These are phyloP conservation scores for Pocillopora damicornis DNA, from an alignment of 64 coral and sea anemone genomes.

Conservation along the genomic window DNA sequence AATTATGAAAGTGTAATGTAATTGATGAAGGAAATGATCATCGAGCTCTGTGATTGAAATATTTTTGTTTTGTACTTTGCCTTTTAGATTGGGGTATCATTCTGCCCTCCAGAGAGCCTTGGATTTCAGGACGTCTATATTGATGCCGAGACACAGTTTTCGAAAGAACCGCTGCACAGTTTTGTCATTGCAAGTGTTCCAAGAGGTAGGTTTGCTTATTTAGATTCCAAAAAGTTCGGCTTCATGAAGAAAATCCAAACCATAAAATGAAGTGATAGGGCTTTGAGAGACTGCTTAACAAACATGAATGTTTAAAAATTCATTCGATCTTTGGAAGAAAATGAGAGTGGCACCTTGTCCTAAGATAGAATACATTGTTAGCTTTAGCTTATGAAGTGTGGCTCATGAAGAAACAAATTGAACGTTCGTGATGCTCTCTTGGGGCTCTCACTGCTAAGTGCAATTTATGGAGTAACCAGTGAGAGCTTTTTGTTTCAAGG, in stretches of 20 bases:
- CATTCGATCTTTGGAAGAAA: too few species aligned
- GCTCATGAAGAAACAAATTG: too few species aligned
- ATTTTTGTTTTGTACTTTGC: background rate
- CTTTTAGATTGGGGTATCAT: slow-evolving; percentile 77
- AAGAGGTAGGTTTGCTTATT: slow-evolving; percentile 22
- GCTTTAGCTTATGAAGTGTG: background rate
- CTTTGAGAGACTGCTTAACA: too few species aligned
- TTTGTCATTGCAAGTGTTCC: slow-evolving; percentile 22
- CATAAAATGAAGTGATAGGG: background rate
- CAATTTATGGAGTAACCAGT: too few species aligned
- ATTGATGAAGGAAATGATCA: background rate
- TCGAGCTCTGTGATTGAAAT: too few species aligned
- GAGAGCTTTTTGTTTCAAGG: too few species aligned
- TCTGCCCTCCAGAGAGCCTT: slow-evolving; percentile 49
- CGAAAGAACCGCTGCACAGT: slow-evolving; percentile 82
- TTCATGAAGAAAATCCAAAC: background rate
- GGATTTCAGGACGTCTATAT: slow-evolving; percentile 53
- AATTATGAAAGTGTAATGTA: too few species aligned
- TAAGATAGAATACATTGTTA: background rate
- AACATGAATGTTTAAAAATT: too few species aligned
- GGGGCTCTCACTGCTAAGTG: too few species aligned
- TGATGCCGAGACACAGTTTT: slow-evolving; percentile 66
- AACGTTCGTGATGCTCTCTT: too few species aligned
- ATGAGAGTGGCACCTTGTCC: too few species aligned
- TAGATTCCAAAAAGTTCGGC: background rate